Percentiles rank a stretch among this genome's conserved stretches.
Conservation (phyloP, 2,113 vertebrate genomes). For the Tringa solitaria region DNA sequence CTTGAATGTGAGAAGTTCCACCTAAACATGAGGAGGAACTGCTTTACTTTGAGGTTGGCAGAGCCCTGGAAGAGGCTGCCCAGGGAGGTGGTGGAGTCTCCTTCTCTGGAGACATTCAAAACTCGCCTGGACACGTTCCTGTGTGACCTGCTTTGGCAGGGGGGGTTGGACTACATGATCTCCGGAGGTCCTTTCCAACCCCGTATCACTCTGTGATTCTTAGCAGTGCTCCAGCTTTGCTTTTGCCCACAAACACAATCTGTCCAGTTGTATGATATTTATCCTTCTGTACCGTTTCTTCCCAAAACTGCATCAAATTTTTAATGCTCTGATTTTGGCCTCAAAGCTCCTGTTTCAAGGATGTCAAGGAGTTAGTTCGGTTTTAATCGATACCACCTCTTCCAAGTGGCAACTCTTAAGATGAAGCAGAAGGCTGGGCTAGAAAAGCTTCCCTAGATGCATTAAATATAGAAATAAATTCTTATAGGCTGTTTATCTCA, state of each 20-base stretch:
- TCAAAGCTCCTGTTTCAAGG: not conserved
- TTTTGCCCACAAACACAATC: not conserved
- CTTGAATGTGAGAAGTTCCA: too few species aligned
- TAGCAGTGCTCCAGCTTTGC: not conserved
- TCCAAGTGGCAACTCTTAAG: not conserved
- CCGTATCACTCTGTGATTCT: too few species aligned
- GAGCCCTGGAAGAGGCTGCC: too few species aligned
- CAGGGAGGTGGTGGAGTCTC: too few species aligned
- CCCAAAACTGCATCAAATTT: not conserved
- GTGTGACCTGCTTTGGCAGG: too few species aligned
- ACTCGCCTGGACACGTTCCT: too few species aligned
- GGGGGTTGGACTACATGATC: too few species aligned
- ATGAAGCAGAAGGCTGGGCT: not conserved
- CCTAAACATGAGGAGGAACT: too few species aligned
- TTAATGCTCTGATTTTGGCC: not conserved
- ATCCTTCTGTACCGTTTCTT: not conserved
- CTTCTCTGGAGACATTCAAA: too few species aligned
- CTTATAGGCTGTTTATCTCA: not conserved
- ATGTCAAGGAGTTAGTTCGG: not conserved
- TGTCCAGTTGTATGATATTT: not conserved
- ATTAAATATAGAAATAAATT: not conserved
- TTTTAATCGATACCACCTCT: not conserved
- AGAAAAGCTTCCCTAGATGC: not conserved
- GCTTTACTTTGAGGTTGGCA: too few species aligned
- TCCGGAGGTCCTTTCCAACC: too few species aligned